phyloP scores from a whole-genome alignment of 2,113 vertebrate genomes.

The Tamias sibiricus region DNA sequence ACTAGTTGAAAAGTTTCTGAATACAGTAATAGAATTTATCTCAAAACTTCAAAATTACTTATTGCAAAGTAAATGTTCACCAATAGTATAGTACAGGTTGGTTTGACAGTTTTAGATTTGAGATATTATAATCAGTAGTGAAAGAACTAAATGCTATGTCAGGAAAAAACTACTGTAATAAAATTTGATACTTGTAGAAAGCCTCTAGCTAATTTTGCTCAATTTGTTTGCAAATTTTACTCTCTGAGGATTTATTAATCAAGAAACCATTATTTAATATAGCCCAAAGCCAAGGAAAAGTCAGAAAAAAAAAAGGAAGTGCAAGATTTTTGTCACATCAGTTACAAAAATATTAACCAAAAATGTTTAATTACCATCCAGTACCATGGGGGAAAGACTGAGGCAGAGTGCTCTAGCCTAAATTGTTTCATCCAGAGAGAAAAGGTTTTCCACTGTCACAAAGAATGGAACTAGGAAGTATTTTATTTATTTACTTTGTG shows the following conservation, averaged over 20 bases:
- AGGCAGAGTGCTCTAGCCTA: background rate
- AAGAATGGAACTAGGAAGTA: background rate
- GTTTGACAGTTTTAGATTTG: background rate
- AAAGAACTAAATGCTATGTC: conserved; percentile 14
- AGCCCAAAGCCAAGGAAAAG: conserved; percentile 13
- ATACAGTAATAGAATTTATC: background rate
- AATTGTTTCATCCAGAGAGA: background rate
- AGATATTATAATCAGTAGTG: background rate
- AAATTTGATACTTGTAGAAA: conserved; percentile 37
- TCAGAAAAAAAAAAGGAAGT: background rate
- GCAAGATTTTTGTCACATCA: conserved; percentile 8
- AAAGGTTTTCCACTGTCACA: background rate
- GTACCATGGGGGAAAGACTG: background rate
- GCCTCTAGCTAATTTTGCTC: background rate
- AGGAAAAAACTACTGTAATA: background rate
- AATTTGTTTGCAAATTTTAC: conserved; percentile 45
- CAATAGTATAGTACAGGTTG: background rate
- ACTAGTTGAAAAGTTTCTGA: conserved; percentile 38
- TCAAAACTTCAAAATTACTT: conserved; percentile 41
- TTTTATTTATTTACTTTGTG: background rate
- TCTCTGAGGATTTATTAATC: conserved; percentile 31
- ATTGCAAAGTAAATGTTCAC: conserved; percentile 31
- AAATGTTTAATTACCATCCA: background rate
- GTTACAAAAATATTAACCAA: background rate
- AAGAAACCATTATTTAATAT: background rate